Percentiles rank a stretch among this genome's conserved stretches.
Evolutionary conservation across 2,113 vertebrate genomes (phyloP).

Genomic region (Sylvilagus bachmani): DNA sequence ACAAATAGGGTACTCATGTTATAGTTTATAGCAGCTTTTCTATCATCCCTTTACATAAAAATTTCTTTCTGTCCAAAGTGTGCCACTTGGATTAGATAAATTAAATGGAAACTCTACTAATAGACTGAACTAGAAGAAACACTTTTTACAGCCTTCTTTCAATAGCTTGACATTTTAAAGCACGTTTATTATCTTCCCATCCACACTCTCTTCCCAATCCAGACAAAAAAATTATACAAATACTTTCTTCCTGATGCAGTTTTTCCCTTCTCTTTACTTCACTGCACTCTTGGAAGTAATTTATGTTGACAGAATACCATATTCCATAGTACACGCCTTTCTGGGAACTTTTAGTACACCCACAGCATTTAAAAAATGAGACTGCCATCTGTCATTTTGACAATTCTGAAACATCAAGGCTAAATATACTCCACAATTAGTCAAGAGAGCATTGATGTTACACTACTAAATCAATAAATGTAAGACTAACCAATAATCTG

Average conservation of each 20-base stretch:
- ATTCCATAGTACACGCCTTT: neutral
- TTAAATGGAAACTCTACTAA: conserved; percentile 40
- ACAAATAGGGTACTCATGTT: neutral
- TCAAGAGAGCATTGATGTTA: neutral
- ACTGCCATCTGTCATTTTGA: conserved; percentile 4
- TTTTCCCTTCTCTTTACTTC: conserved; percentile 9
- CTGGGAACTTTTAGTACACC: neutral
- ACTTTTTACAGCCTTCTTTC: neutral
- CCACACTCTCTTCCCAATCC: neutral
- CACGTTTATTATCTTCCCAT: neutral
- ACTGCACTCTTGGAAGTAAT: conserved; percentile 17
- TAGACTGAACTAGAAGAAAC: neutral
- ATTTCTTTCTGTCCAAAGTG: neutral
- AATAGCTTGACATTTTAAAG: neutral
- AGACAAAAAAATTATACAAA: neutral
- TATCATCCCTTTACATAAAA: neutral
- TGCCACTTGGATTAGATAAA: neutral
- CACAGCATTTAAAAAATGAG: conserved; percentile 38
- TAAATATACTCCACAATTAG: conserved; percentile 7
- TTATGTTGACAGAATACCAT: neutral
- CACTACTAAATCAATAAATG: neutral
- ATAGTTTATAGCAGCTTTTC: neutral
- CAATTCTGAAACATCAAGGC: conserved; percentile 28
- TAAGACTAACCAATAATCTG: neutral
- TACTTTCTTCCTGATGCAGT: neutral